These are phyloP conservation scores for Tetranychus cinnabarinus DNA, from an alignment of 1,140 invertebrate genomes.

Conservation along the genomic window DNA sequence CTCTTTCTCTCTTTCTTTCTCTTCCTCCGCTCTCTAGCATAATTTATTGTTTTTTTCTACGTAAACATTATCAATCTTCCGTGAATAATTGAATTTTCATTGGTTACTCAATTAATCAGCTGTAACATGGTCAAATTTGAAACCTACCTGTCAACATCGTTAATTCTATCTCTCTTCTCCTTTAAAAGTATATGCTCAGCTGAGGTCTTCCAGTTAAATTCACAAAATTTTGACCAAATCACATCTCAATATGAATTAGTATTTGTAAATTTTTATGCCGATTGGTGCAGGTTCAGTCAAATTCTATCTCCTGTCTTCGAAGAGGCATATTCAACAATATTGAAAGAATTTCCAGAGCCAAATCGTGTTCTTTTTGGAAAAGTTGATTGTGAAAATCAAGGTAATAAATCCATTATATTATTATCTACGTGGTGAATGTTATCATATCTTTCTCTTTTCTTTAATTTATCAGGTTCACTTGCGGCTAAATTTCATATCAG, in stretches of 20 bases:
- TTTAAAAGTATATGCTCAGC: no score
- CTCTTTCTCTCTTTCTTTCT: no score
- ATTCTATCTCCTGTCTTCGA: conserved; percentile 87
- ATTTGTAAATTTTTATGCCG: conserved; percentile 16
- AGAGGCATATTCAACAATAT: conserved; percentile 70
- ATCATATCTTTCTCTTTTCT: conserved; percentile 10
- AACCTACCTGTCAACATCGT: no score
- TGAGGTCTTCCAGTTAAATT: no score
- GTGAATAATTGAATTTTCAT: no score
- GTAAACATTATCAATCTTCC: no score
- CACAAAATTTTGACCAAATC: background rate
- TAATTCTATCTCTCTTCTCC: no score
- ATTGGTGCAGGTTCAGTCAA: conserved; percentile 49
- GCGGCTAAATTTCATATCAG: conserved; percentile 78
- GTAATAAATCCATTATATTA: conserved; percentile 23
- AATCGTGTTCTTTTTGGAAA: conserved; percentile 67
- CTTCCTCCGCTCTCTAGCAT: no score
- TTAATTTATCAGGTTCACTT: conserved; percentile 33
- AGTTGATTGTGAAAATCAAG: conserved; percentile 85
- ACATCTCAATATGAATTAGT: conserved; percentile 13
- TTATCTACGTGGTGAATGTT: conserved; percentile 2
- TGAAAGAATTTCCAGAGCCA: conserved; percentile 40
- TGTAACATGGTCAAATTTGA: no score
- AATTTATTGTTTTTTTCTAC: no score
- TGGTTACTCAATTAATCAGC: no score